Conservation (phyloP, 2,113 vertebrate genomes). For the Catagonus wagneri region DNA sequence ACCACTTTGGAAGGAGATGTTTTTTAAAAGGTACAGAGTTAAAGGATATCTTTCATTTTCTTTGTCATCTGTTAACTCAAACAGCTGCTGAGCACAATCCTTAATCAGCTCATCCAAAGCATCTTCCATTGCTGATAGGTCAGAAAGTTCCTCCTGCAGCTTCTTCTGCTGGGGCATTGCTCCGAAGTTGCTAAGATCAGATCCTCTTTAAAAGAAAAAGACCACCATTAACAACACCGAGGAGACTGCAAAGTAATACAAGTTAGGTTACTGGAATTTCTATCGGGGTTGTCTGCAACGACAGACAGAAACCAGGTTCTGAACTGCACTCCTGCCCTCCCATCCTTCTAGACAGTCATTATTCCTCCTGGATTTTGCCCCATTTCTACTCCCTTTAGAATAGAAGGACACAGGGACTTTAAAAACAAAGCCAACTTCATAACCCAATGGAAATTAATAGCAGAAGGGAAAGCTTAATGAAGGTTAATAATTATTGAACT, state of each 20-base stretch:
- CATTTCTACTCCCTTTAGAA: not conserved
- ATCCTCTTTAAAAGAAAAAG: constrained; percentile 86
- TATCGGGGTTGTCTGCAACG: not conserved
- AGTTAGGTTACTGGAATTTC: not conserved
- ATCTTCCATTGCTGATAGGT: constrained; percentile 93
- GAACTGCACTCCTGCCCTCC: not conserved
- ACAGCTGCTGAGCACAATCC: constrained; percentile 93
- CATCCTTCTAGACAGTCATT: rapidly evolving
- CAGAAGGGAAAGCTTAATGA: not conserved
- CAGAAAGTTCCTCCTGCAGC: constrained; percentile 89
- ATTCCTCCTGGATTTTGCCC: not conserved
- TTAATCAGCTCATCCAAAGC: constrained; percentile 94
- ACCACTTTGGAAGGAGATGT: not conserved
- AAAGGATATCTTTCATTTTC: constrained; percentile 96
- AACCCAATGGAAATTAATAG: not conserved
- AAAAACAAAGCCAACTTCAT: not conserved
- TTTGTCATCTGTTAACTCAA: constrained; percentile 91
- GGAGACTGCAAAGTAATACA: not conserved
- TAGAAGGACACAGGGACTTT: too few species aligned
- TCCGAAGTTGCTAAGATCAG: constrained; percentile 82
- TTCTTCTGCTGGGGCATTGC: constrained; percentile 80
- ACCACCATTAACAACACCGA: not conserved
- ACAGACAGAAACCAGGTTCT: not conserved
- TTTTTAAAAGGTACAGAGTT: not conserved
- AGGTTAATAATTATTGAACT: not conserved